Evolutionary conservation across 2,888 invertebrate genomes (phyloP), one percentile per base, ranked within the genome.

Genomic region (Conus canariensis): DNA sequence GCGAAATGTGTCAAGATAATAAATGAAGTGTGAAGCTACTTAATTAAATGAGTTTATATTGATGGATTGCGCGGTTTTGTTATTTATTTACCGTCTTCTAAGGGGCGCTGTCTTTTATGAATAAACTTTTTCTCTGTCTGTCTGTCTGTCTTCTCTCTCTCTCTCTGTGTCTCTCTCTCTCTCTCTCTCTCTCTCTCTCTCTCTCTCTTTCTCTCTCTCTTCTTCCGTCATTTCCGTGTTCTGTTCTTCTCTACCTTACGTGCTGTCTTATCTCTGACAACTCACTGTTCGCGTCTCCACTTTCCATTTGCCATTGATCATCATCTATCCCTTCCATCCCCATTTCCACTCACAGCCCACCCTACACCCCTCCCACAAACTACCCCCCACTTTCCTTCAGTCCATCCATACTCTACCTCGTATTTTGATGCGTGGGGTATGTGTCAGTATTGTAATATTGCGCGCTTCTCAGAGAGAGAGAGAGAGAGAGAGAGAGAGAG

Each of bases 161-260:
- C 70, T 70, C 6, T 70, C 70, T 70, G 16, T 70, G 6, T 70
- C n/a, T n/a, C 74, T 64, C 25, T 74, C 74, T 74, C 74, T 74
- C 74, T 74, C 74, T 74, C 74, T n/a, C 74, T 74, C 74, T 74
- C 74, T 74, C 74, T 74, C 74, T 74, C 74, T n/a, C 25, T 74
- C 74, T 74, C 74, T n/a, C 77, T 80, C 30, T 30, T 45, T 30
- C 77, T 80, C 77, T 12, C 77, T 30, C 77, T 30, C 77, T 12
- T 12, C 14, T 30, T 14, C 77, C 14, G 12, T 12, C 30, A 10
- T 30, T 30, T 30, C 5, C 30, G 1, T 14, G 14, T 30, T 30
- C 45, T 30, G 30, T 30, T 7, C 14, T 25, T 77, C 77, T 77
- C 77, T 77, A 8, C 25, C 77, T 80, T 6, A 9, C 25, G 9